Evolutionary conservation across 2,113 vertebrate species (phyloP), one percentile per base, ranked within the genome.

Genomic region (Tympanuchus pallidicinctus): DNA sequence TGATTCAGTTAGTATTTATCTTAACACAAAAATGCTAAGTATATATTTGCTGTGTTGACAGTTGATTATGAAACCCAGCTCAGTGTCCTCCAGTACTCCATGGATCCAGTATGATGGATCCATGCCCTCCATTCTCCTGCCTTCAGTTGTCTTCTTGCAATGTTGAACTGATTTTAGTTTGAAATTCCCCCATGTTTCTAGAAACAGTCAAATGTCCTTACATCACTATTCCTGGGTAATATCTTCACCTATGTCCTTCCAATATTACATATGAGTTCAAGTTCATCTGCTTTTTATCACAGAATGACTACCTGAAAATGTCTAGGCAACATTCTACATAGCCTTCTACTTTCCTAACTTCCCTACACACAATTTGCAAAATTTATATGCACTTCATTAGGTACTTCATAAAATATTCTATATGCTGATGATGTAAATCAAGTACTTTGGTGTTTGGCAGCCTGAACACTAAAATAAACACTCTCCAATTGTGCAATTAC

Each of bases 391-490:
- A 64, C 45, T 71, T 54, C 78, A 69, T 89, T 43, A 82, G 18
- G 22, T 75, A 30, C 56, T 88, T 79, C 7, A 24, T 38, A 72
- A 75, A 70, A 52, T 24, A 82, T 52, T 89, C 48, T 48, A 10
- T 40, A 70, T 19, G 61, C 52, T 82, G 57, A 85, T 25, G 22
- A 83, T 73, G 61, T 12, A 83, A 92, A 86, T 42, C 64, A 88
- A 88, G 59, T 7, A 1, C 57, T 76, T 70, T 34, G 16, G 54
- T 73, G 40, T 76, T 70, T 83, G 54, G 64, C 83, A 86, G 69
- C 88, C 22, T 30, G 69, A 80, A 70, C 30, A 70, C 48, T 69
- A 36, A 75, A 74, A 79, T 66, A 92, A 95, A 93, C 83, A 74
- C 74, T 92, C 61, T 72, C 74, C 67, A 66, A 50, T 45, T 57